phyloP scores from a whole-genome alignment of 2,113 vertebrate species.

The Cyrtonyx montezumae region DNA sequence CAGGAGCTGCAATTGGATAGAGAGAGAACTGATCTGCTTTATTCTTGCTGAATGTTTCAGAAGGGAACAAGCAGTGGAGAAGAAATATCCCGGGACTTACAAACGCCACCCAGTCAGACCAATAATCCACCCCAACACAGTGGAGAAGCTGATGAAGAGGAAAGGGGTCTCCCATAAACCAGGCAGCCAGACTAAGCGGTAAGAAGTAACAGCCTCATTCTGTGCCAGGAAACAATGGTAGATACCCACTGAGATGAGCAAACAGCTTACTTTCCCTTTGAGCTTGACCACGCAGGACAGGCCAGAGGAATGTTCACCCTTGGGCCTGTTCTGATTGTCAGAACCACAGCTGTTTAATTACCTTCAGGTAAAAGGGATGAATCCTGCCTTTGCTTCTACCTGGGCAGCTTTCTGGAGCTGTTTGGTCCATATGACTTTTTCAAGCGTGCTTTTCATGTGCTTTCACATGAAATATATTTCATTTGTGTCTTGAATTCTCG shows the following conservation, averaged over 20 bases:
- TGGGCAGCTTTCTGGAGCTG: background rate
- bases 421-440: background rate
- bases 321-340: background rate
- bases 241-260: background rate
- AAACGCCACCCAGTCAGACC: slow-evolving; percentile 94
- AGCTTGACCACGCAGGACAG: background rate
- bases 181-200: slow-evolving; percentile 90
- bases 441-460: too few relatives aligned
- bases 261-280: background rate
- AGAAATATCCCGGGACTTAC: slow-evolving; percentile 95
- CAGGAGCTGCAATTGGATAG: background rate
- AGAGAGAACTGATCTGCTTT: background rate
- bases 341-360: background rate
- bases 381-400: background rate
- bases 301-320: background rate
- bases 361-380: background rate
- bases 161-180: slow-evolving; percentile 90
- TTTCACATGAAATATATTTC: background rate
- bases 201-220: background rate
- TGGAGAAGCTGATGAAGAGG: slow-evolving; percentile 97
- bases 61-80: slow-evolving; percentile 96
- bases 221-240: background rate
- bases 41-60: slow-evolving; percentile 67
- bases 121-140: slow-evolving; percentile 92
- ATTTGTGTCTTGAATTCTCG: background rate